These are phyloP conservation scores for Tachystola acroxantha DNA, from an alignment of 2,888 invertebrate genomes.

Conservation along the genomic window DNA sequence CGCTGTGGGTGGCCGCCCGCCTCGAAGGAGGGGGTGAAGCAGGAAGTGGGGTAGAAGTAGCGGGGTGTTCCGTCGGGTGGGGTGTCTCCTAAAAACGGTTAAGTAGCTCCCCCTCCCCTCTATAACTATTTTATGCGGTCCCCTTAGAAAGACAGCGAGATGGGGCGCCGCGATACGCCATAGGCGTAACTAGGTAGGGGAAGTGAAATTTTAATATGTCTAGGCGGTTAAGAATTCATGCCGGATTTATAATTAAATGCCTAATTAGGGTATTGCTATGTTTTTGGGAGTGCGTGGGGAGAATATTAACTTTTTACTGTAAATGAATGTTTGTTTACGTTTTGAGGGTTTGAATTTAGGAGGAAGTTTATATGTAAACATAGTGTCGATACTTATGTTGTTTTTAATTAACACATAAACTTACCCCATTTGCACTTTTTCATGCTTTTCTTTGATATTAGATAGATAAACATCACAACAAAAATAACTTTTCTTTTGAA, in stretches of 20 bases:
- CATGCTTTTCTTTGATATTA: no score
- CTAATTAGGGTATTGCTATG: slow-evolving; percentile 66
- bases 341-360: slow-evolving; percentile 9
- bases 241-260: slow-evolving; percentile 72
- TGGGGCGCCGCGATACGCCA: slow-evolving; percentile 64
- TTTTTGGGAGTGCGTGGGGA: slow-evolving; percentile 45
- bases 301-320: slow-evolving; percentile 45
- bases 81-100: slow-evolving; percentile 78
- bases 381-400: no score
- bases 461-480: no score
- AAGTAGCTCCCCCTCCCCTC: slow-evolving; percentile 74
- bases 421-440: no score
- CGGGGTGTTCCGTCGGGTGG: slow-evolving; percentile 64
- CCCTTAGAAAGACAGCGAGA: slow-evolving; percentile 77
- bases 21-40: slow-evolving; percentile 46
- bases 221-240: slow-evolving; percentile 74
- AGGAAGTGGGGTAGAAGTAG: slow-evolving; percentile 70
- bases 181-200: slow-evolving; percentile 59
- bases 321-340: slow-evolving; percentile 25
- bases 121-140: slow-evolving; percentile 78
- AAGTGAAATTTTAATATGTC: slow-evolving; percentile 75
- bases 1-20: slow-evolving; percentile 31
- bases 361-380: no score
- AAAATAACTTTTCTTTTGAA: no score
- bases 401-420: no score